A percentile compares a stretch with the other conserved stretches of the same genome.
phyloP scores from a whole-genome alignment of 2,888 invertebrate genomes.

The Heterodera filipjevi region DNA sequence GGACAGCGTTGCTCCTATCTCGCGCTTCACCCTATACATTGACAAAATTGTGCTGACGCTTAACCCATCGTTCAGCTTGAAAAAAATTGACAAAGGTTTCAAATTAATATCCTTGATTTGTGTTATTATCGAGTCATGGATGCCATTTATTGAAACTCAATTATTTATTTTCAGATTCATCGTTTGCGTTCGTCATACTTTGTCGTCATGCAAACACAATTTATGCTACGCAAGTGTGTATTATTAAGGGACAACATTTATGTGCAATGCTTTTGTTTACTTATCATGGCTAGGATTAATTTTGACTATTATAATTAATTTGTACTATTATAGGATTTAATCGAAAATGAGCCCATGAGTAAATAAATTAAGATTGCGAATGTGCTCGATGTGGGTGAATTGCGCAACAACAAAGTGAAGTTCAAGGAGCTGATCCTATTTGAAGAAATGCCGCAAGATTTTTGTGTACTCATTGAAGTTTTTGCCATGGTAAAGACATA shows the following conservation, averaged over 20 bases:
- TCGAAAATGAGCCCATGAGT: too few relatives aligned
- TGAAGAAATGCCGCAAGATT: constrained; percentile 8
- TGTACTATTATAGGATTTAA: too few relatives aligned
- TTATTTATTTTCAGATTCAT: constrained; percentile 2
- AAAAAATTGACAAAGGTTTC: constrained; percentile 28
- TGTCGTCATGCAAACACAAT: constrained; percentile 25
- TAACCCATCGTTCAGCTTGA: constrained; percentile 28
- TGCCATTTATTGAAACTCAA: too few relatives aligned
- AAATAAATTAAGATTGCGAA: background rate
- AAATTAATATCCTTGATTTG: background rate
- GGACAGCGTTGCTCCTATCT: background rate
- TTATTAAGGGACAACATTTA: too few relatives aligned
- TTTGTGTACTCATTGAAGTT: constrained; percentile 25
- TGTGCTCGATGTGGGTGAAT: constrained; percentile 22
- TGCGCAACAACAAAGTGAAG: constrained; percentile 27
- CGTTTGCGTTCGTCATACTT: constrained; percentile 18
- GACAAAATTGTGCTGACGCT: constrained; percentile 22
- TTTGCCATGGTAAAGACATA: constrained; percentile 12
- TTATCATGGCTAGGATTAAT: too few relatives aligned
- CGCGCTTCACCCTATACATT: constrained; percentile 18
- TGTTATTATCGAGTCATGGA: too few relatives aligned
- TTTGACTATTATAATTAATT: background rate
- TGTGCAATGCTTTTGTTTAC: too few relatives aligned
- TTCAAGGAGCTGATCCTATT: constrained; percentile 27
- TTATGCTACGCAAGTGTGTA: constrained; percentile 12